Evolutionary conservation across 2,113 vertebrate species (phyloP).

Genomic region (Sclerurus mexicanus): DNA sequence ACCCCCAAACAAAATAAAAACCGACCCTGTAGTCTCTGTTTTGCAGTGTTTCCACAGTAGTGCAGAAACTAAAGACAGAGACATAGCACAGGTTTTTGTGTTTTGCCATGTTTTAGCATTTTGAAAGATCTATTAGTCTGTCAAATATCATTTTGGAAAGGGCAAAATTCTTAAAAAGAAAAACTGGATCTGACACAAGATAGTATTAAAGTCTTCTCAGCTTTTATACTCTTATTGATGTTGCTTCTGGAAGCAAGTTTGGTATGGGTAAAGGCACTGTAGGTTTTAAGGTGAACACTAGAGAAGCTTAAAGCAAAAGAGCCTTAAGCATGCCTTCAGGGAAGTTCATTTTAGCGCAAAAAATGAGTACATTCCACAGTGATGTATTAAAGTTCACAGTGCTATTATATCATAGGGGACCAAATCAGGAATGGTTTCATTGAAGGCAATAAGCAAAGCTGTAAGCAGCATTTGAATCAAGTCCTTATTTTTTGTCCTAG

Average conservation of each 20-base stretch:
- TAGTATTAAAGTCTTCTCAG: background rate
- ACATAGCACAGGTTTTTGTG: background rate
- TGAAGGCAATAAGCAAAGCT: background rate
- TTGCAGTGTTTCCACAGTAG: background rate
- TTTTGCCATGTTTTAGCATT: background rate
- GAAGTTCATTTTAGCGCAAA: background rate
- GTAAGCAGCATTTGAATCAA: background rate
- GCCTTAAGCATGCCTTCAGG: constrained; percentile 24
- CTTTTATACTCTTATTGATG: background rate
- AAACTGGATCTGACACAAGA: background rate
- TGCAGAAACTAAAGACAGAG: background rate
- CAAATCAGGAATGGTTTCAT: background rate
- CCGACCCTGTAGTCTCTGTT: background rate
- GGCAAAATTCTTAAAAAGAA: background rate
- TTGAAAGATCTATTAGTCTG: background rate
- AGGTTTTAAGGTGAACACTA: background rate
- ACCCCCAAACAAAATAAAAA: background rate
- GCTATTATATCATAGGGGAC: background rate
- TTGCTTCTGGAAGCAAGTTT: background rate
- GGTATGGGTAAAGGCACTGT: background rate
- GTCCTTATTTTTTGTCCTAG: background rate
- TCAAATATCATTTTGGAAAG: background rate
- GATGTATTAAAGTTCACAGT: background rate
- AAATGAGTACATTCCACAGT: background rate
- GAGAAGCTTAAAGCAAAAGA: constrained; percentile 4